These are phyloP conservation scores for Megalops atlanticus DNA, from an alignment of 2,113 vertebrate genomes.

Conservation along the genomic window DNA sequence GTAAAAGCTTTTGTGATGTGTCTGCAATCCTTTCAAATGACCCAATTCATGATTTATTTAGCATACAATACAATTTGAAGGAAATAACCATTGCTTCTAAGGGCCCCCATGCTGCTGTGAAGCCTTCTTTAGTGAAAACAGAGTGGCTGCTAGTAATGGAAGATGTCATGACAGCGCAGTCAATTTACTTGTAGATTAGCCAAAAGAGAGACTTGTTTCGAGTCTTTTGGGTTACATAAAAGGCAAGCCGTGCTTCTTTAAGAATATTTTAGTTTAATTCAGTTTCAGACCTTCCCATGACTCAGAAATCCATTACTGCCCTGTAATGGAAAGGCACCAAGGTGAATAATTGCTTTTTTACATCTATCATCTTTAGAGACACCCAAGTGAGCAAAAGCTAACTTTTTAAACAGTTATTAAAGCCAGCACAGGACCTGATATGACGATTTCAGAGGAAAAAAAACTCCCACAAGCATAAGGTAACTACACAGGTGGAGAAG, in stretches of 20 bases:
- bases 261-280: not conserved
- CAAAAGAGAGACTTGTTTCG: not conserved
- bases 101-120: not conserved
- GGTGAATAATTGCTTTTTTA: conserved; percentile 6
- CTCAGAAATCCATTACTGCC: not conserved
- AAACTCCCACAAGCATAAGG: not conserved
- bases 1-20: not conserved
- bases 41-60: not conserved
- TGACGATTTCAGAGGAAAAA: not conserved
- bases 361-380: not conserved
- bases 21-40: not conserved
- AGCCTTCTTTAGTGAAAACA: not conserved
- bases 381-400: not conserved
- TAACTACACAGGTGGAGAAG: not conserved
- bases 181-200: not conserved
- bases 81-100: not conserved
- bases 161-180: no score
- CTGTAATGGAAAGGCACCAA: not conserved
- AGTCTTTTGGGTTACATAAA: not conserved
- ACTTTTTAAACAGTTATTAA: conserved; percentile 7
- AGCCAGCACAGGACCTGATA: not conserved
- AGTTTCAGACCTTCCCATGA: not conserved
- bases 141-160: not conserved
- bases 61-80: not conserved
- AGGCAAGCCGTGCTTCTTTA: not conserved